Evolutionary conservation across 2,113 vertebrate species (phyloP), one percentile per base, ranked within the genome.

Genomic region (Thunnus maccoyii): DNA sequence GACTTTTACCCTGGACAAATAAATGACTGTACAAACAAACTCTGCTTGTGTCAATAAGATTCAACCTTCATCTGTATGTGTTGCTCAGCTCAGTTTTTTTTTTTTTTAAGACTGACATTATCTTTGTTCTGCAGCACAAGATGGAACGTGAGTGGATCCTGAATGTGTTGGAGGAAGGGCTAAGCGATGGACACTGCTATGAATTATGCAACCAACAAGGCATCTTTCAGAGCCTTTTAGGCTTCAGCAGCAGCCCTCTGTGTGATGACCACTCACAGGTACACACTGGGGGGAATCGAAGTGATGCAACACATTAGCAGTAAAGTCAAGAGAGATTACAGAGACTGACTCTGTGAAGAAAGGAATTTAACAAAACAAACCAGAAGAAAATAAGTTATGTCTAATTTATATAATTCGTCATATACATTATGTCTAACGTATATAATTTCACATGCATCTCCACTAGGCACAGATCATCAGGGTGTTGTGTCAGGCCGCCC

Each of bases 141-240:
- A 68, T 85, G 3, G 98, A 99, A 71, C 96, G 95, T 4, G 95
- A 96, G 8, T 99, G 98, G 98, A 90, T 97, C 60, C 77, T 99
- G 11, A 91, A 78, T 3, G 77, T 99, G 13, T 91, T 99, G 68
- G 93, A 93, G 69, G 95, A 97, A 71, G 97, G 98, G 4, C 82
- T 99, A 27, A 94, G 90, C 12, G 97, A 99, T 80, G 94, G 90
- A 16, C 72, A 95, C 18, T 97, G 96, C 89, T 99, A 95, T 0
- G 91, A 97, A 20, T 79, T 98, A 2, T 98, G 95, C 22, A 93
- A 96, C 79, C 92, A 95, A 77, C 97, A 99, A 58, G 94, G 94
- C 44, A 90, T 99, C 76, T 96, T 97, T 85, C 96, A 96, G 83
- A 83, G 96, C 66, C 70, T 99, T 52, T 86, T 99, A 79, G 93